phyloP scores from a whole-genome alignment of 37 sponge, comb jelly and placozoan genomes.

The Tethya wilhelma region DNA sequence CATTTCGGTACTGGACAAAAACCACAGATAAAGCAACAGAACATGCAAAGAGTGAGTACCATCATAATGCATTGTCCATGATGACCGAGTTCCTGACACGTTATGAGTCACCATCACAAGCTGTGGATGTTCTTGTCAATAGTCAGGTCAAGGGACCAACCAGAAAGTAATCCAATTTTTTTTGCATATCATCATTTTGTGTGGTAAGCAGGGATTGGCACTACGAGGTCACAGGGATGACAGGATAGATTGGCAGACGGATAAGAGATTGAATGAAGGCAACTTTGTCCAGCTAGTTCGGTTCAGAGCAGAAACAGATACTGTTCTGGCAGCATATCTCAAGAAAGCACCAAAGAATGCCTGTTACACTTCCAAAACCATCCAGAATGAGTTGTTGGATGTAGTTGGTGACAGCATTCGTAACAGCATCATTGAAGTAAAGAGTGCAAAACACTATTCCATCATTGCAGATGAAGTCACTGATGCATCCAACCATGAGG shows the following conservation, averaged over 20 bases:
- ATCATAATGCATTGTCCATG: too few species aligned
- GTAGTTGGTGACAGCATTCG: constrained; percentile 35
- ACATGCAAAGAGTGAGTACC: constrained; percentile 3
- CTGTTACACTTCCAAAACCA: too few species aligned
- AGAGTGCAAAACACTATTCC: constrained; percentile 49
- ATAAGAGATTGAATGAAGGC: constrained; percentile 44
- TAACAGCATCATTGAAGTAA: constrained; percentile 25
- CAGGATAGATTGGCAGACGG: constrained; percentile 23
- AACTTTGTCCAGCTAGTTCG: constrained; percentile 67
- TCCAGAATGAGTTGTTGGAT: constrained; percentile 68
- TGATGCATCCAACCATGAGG: constrained; percentile 53
- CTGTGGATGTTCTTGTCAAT: constrained; percentile 16
- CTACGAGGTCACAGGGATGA: constrained; percentile 75
- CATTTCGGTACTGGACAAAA: constrained; percentile 18
- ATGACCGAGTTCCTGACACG: constrained; percentile 16
- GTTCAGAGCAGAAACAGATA: constrained; percentile 72
- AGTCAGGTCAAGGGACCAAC: constrained; percentile 40
- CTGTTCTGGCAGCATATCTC: constrained; percentile 35
- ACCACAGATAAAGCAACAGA: background rate
- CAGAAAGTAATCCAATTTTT: constrained; percentile 58
- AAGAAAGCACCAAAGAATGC: constrained; percentile 67
- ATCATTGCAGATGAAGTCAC: too few species aligned
- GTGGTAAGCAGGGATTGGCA: constrained; percentile 75
- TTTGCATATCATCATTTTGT: constrained; percentile 58
- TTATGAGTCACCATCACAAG: background rate